Evolutionary conservation across 1,140 invertebrate genomes (phyloP).

Genomic region (Drosophila parvula): DNA sequence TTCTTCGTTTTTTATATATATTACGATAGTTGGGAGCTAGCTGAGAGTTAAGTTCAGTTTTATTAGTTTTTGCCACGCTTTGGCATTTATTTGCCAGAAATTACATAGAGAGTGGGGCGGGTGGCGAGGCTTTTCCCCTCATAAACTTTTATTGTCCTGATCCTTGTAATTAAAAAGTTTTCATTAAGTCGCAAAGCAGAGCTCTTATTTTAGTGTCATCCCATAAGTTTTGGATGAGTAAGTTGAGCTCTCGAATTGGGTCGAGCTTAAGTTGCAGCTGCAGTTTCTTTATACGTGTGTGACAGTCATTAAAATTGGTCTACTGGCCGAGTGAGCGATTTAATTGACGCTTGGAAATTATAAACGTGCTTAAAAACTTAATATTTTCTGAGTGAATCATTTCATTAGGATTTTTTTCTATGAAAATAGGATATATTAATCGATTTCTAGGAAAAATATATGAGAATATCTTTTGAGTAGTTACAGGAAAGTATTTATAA

Average conservation of each 20-base stretch:
- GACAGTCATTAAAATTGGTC: constrained; percentile 14
- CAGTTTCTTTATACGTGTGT: constrained; percentile 23
- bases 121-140: constrained; percentile 54
- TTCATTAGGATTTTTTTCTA: not conserved
- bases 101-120: not conserved
- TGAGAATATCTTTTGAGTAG: not conserved
- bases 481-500: not conserved
- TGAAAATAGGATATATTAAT: not conserved
- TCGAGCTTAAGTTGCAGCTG: constrained; percentile 35
- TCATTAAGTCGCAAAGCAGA: constrained; percentile 48
- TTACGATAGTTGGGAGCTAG: constrained; percentile 49
- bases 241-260: constrained; percentile 31
- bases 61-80: constrained; percentile 62
- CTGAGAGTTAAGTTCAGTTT: constrained; percentile 47
- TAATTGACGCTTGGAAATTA: constrained; percentile 5
- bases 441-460: not conserved
- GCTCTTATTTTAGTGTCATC: constrained; percentile 52
- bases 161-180: constrained; percentile 79
- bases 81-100: constrained; percentile 49
- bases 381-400: not conserved
- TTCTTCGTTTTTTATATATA: constrained; percentile 7
- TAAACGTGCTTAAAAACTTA: not conserved
- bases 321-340: constrained; percentile 4
- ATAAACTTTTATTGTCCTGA: constrained; percentile 80
- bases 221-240: constrained; percentile 26